Evolutionary conservation across 1,140 invertebrate genomes (phyloP).

Genomic region (Varroa destructor): DNA sequence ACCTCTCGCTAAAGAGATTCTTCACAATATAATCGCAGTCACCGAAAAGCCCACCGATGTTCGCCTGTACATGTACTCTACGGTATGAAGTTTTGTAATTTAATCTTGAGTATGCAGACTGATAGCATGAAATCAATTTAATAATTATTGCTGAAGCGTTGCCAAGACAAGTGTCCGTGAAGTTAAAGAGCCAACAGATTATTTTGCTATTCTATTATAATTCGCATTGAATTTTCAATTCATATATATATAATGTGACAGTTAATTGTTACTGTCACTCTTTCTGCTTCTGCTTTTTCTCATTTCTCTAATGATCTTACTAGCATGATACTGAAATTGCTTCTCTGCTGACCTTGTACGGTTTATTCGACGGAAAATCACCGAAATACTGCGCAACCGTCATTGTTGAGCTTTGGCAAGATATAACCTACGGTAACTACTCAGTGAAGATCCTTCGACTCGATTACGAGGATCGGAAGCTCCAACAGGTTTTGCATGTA

Average conservation of each 20-base stretch:
- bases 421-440: constrained; percentile 17
- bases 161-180: too few species aligned
- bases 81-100: neutral
- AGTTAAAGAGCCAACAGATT: too few species aligned
- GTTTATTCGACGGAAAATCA: constrained; percentile 11
- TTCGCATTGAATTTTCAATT: too few species aligned
- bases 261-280: too few species aligned
- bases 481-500: neutral
- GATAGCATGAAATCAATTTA: too few species aligned
- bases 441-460: neutral
- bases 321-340: constrained; percentile 24
- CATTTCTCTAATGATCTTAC: neutral
- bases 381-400: constrained; percentile 11
- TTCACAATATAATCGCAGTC: neutral
- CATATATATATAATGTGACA: too few species aligned
- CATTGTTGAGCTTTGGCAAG: constrained; percentile 22
- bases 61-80: constrained; percentile 21
- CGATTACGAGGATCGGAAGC: neutral
- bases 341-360: constrained; percentile 13
- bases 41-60: constrained; percentile 2
- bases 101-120: neutral
- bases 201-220: too few species aligned
- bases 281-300: too few species aligned
- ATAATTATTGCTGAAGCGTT: too few species aligned
- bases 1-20: constrained; percentile 7